Evolutionary conservation across 2,113 vertebrate genomes (phyloP), one percentile per base, ranked within the genome.

Genomic region (Pteropus alecto): DNA sequence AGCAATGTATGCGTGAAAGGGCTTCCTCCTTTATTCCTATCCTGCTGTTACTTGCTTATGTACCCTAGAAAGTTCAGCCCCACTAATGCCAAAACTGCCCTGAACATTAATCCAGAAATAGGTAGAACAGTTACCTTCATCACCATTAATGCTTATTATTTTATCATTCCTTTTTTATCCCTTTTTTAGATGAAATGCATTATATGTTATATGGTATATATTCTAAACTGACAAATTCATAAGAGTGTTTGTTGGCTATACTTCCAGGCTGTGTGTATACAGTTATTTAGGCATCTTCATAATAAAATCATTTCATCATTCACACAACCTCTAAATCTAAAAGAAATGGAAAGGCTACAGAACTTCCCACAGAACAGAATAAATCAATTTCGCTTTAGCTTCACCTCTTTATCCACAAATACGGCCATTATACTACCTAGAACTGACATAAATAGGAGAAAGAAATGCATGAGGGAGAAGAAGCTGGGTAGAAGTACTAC

Each of bases 361-460:
- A 93, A 94, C 28, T 92, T 94, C 92, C 92, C 73, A 94, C 48
- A 71, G 95, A 97, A 82, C 14, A 89, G 33, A 95, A 89, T 92
- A 94, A 94, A 95, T 94, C 73, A 43, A 87, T 78, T 97, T 94
- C 68, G 85, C 65, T 83, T 93, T 68, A 89, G 73, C 87, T 73
- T 96, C 88, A 93, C 35, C 48, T 90, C 63, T 94, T 97, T 70
- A 86, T 78, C 22, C 61, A 94, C 46, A 97, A 87, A 97, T 96
- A 94, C 30, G 35, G 58, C 93, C 71, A 77, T 73, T 87, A 89
- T 3, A 60, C 82, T 93, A 58, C 43, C 91, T 43, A 85, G 33
- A 82, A 71, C 24, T 93, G 92, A 83, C 35, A 78, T 88, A 60
- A 94, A 84, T 43, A 81, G 77, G 63, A 90, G 33, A 93, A 94